Evolutionary conservation across 2,797 vertebrate genomes (phyloP), one percentile per base, ranked within the genome.

Genomic region (Hozukius guyotensis): DNA sequence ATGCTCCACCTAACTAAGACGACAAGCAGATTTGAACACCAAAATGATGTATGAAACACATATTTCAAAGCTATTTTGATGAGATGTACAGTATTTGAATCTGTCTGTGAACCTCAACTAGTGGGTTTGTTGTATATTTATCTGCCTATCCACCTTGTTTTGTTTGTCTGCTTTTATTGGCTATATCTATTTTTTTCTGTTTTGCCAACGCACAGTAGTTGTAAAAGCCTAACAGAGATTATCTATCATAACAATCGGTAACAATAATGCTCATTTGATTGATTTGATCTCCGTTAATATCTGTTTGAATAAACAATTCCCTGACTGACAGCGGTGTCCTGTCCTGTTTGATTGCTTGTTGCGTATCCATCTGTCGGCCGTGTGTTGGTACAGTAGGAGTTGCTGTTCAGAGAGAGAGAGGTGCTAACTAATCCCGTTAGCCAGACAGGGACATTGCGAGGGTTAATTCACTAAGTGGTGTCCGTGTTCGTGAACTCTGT

Each of bases 371-470:
- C 1, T 64, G 34, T 69, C 18, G 11, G 55, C 29, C 22, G 38
- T 65, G 42, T 53, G 29, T 59, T 36, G 27, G 34, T 36, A 9
- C 13, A 60, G 94, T 93, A 57, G 93, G 94, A 87, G 91, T 96
- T 63, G 92, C 93, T 80, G 94, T 95, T 56, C 90, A 94, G 72
- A 42, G 63, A 66, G 20, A 60, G 36, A 72, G 70, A 85, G 70
- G 64, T 64, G 38, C 46, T 1, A 5, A 55, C 46, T 95, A 94
- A 95, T 94, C 93, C 87, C 5, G 38, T 92, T 82, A 92, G 78
- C 46, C 69, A 70, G 72, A 76, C 74, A 16, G 70, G 18, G 36
- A 82, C 61, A 34, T 36, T 22, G 72, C 38, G 55, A 49, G 71
- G 36, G 42, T 86, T 84, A 82, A 93, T 92, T 86, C 87, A 83